A percentile compares a stretch with the other conserved stretches of the same genome.
Conservation (phyloP, 2,113 vertebrate genomes). For the Callipepla californica region DNA sequence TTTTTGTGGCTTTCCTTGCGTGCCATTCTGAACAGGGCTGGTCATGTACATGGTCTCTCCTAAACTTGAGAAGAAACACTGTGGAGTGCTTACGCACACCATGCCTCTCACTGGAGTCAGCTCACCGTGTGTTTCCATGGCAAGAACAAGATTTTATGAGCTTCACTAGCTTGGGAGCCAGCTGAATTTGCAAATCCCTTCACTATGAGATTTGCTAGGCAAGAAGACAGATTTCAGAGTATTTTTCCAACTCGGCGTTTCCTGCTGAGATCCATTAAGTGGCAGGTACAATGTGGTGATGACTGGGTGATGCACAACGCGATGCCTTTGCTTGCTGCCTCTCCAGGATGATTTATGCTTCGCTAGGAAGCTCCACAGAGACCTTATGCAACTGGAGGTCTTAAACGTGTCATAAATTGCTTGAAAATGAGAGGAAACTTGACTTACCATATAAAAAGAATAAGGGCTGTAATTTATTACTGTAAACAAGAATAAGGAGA, state of each 20-base stretch:
- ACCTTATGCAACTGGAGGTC: neutral
- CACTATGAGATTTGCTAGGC: neutral
- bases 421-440: conserved; percentile 53
- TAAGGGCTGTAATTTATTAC: conserved; percentile 57
- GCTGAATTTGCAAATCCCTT: neutral
- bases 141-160: neutral
- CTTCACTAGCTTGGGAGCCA: neutral
- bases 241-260: neutral
- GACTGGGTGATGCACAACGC: neutral
- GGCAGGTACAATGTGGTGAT: neutral
- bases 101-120: neutral
- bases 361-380: neutral
- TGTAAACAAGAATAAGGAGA: conserved; percentile 56
- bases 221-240: neutral
- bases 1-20: neutral
- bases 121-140: neutral
- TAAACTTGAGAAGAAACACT: neutral
- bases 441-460: conserved; percentile 40
- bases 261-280: neutral
- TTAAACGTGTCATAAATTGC: conserved; percentile 37
- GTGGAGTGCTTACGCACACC: neutral
- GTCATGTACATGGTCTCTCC: neutral
- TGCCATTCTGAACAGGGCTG: fast-evolving
- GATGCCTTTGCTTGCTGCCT: neutral
- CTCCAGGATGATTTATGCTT: neutral